Conservation (phyloP, 2,113 vertebrate genomes). For the Vireo altiloquus region DNA sequence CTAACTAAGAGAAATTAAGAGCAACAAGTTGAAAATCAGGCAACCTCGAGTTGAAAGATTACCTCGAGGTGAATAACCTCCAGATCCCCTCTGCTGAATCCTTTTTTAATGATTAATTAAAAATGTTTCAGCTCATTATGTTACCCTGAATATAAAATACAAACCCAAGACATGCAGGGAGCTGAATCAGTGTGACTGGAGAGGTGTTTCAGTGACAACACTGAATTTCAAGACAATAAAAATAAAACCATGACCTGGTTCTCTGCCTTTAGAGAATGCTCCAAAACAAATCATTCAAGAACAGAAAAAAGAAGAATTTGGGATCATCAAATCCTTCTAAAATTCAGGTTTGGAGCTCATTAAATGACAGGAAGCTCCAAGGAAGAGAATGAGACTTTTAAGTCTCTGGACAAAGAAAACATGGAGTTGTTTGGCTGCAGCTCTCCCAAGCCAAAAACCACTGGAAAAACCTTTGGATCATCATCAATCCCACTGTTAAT, state of each 20-base stretch:
- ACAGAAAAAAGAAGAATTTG: not conserved
- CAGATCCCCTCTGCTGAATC: not conserved
- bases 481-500: not conserved
- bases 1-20: not conserved
- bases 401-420: not conserved
- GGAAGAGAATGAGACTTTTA: not conserved
- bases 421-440: not conserved
- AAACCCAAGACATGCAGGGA: not conserved
- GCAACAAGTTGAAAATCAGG: not conserved
- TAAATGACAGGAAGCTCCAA: not conserved
- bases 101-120: not conserved
- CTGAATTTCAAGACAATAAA: not conserved
- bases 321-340: not conserved
- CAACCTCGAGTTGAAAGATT: not conserved
- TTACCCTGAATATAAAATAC: not conserved
- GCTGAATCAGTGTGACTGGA: not conserved
- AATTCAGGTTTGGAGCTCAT: not conserved
- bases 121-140: not conserved
- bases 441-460: not conserved
- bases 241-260: not conserved
- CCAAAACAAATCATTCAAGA: not conserved
- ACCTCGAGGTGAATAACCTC: not conserved
- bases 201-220: not conserved
- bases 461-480: not conserved
- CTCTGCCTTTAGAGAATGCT: not conserved